Evolutionary conservation across 2,113 vertebrate genomes (phyloP).

Genomic region (Ctenomys sociabilis): DNA sequence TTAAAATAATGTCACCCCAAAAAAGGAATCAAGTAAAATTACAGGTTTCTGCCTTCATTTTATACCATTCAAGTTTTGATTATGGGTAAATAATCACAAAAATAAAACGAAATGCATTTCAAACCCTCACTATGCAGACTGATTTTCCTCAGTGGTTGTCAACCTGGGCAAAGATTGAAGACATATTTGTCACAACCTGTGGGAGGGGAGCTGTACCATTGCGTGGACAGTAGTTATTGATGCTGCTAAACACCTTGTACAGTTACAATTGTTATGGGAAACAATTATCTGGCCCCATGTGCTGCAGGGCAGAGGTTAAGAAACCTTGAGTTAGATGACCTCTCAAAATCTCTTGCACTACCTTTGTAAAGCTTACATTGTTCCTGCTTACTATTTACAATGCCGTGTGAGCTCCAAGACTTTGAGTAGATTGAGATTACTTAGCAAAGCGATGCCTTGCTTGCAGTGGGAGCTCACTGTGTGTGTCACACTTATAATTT

Average conservation of each 20-base stretch:
- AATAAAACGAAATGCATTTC: conserved; percentile 36
- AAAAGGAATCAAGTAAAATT: neutral
- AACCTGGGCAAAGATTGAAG: neutral
- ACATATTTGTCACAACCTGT: neutral
- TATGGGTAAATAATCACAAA: neutral
- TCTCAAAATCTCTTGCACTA: neutral
- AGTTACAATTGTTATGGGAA: neutral
- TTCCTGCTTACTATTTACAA: neutral
- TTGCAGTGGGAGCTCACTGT: neutral
- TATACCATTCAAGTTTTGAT: neutral
- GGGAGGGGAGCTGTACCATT: neutral
- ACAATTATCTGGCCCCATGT: neutral
- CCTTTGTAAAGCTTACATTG: neutral
- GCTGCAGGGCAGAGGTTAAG: too few relatives aligned
- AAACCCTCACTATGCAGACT: neutral
- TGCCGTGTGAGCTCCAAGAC: neutral
- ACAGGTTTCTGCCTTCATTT: neutral
- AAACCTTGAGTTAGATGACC: neutral
- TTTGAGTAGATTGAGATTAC: neutral
- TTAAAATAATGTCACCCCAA: conserved; percentile 8
- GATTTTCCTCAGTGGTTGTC: neutral
- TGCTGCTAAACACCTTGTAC: neutral
- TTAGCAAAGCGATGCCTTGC: neutral
- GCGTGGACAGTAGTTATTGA: neutral
- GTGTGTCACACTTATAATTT: neutral